phyloP scores from a whole-genome alignment of 2,797 vertebrate species.

The Lycodopsis pacificus region DNA sequence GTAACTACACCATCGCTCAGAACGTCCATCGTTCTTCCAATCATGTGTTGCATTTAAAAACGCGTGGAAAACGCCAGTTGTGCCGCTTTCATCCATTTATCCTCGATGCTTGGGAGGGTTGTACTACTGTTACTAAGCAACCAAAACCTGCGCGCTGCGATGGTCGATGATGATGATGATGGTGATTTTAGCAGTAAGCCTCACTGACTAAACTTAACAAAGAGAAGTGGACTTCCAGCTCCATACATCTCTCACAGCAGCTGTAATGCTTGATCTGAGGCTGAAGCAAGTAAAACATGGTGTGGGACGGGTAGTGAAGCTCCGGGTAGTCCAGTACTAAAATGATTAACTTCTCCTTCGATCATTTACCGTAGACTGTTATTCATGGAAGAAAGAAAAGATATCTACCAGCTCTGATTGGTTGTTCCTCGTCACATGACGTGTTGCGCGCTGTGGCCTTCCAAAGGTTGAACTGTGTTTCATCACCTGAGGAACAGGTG shows the following conservation, averaged over 20 bases:
- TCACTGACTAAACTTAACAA: neutral
- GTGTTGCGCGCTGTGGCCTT: neutral
- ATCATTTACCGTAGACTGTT: neutral
- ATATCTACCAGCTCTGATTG: constrained; percentile 1
- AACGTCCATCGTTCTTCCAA: neutral
- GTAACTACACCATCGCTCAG: constrained; percentile 7
- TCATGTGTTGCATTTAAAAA: neutral
- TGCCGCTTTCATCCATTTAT: neutral
- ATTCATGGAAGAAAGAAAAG: neutral
- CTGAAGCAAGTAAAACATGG: neutral
- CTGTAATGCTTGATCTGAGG: neutral
- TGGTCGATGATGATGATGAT: too few species aligned
- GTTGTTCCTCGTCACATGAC: neutral
- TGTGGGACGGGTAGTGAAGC: neutral
- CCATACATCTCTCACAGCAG: neutral
- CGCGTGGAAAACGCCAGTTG: neutral
- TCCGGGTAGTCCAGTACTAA: neutral
- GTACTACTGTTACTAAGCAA: neutral
- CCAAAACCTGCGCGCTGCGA: neutral
- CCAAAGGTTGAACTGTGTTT: neutral
- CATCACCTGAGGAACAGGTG: neutral
- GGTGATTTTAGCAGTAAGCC: neutral
- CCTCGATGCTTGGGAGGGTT: neutral
- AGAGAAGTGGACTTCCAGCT: neutral
- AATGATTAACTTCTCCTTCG: neutral